Base-by-base conservation (phyloP, 2,113 vertebrate genomes). In the Onychorhynchus coronatus region DNA sequence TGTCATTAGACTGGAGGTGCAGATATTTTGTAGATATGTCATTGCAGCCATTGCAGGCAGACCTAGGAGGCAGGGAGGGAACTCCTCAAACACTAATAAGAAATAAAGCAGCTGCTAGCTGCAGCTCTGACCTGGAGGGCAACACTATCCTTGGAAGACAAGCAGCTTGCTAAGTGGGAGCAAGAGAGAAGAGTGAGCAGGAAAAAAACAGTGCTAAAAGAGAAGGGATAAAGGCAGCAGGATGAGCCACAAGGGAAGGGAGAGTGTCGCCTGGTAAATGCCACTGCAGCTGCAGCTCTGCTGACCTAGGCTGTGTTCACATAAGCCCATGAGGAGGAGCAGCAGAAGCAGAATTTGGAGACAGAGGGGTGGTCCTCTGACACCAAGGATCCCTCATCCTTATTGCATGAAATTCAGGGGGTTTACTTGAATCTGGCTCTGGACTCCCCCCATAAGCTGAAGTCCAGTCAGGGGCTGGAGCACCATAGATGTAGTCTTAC, bases 31-130 rank as follows among this genome's bases (percentile, higher is more conserved):
- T 14, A 91, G 89, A 39, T 85, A 35, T 17, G 56, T 85, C 86
- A 77, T 84, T 92, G 80, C 52, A 84, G 83, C 50, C 39, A 23
- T 39, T 53, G 55, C 73, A 89, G 88, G 33, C 67, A 93, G 94
- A 89, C 76, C 65, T 78, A 23, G 89, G 70, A 94, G 88, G 76
- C 76, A 96, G 70, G 61, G 46, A 92, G 83, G 76, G 61, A 96
- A 86, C 91, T 95, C 79, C 52, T 92, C 65, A 56, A 92, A 86
- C 44, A 81, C 52, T 92, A 88, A 80, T 27, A 93, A 91, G 65
- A 88, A 89, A 67, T 61, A 71, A 92, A 91, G 30, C 65, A 39
- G 49, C 78, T 77, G 66, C 55, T 37, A 63, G 73, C 50, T 91
- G 76, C 91, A 81, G 39, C 76, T 86, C 59, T 93, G 96, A 88